phyloP scores from a whole-genome alignment of 2,113 vertebrate genomes.

The Plestiodon gilberti region DNA sequence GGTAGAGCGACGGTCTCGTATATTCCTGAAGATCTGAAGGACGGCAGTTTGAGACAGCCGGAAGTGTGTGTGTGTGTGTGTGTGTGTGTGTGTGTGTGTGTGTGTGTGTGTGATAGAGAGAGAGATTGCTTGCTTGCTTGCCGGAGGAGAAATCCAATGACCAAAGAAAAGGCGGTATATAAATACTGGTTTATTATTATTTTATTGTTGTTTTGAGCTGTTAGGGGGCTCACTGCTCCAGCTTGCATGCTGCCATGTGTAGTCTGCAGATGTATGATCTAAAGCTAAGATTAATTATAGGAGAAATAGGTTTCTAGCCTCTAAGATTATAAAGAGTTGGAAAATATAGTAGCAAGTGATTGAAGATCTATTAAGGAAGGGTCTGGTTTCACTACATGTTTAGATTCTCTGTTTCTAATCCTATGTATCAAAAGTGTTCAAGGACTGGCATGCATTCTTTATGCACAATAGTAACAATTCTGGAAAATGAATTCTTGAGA shows the following conservation, averaged over 20 bases:
- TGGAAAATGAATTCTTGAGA: background rate
- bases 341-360: background rate
- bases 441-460: background rate
- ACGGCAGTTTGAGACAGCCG: no score
- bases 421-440: background rate
- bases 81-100: no score
- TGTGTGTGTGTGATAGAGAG: no score
- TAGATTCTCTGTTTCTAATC: background rate
- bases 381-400: background rate
- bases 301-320: background rate
- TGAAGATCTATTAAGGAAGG: background rate
- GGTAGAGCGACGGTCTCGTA: no score
- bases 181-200: no score
- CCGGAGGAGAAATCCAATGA: no score
- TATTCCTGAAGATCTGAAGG: no score
- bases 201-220: background rate
- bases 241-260: no score
- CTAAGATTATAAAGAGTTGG: background rate
- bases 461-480: background rate
- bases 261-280: background rate
- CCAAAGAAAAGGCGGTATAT: no score
- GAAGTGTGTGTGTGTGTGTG: no score
- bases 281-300: background rate
- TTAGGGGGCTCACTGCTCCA: background rate
- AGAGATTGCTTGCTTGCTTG: no score